A percentile compares a stretch with the other conserved stretches of the same genome.
phyloP scores from a whole-genome alignment of 2,797 vertebrate genomes.

The Anguilla megastoma region DNA sequence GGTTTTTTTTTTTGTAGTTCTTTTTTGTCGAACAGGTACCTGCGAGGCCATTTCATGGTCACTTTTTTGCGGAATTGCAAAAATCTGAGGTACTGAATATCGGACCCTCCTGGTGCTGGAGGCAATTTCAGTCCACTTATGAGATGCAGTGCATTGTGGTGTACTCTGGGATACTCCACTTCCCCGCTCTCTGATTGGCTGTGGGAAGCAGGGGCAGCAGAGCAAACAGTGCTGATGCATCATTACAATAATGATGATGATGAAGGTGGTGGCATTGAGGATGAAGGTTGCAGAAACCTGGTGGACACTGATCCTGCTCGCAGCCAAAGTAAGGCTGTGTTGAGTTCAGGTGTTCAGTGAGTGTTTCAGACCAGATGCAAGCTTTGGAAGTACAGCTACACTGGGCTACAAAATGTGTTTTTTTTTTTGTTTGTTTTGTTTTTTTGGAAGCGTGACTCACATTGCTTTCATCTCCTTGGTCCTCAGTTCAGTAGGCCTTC shows the following conservation, averaged over 20 bases:
- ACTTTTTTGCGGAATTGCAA: not conserved
- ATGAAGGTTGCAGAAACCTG: not conserved
- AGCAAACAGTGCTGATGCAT: not conserved
- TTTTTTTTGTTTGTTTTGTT: not conserved
- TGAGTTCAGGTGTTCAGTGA: not conserved
- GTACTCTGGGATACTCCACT: not conserved
- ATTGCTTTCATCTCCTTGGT: not conserved
- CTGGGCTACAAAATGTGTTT: not conserved
- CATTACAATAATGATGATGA: not conserved
- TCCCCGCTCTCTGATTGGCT: not conserved
- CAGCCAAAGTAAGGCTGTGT: not conserved
- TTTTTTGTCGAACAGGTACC: not conserved
- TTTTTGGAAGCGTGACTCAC: not conserved
- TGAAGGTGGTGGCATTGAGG: not conserved
- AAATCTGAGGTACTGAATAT: not conserved
- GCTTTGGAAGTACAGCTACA: not conserved
- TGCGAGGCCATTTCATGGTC: not conserved
- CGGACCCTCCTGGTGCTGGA: not conserved
- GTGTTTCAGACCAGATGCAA: not conserved
- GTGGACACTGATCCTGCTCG: not conserved
- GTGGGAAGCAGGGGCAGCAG: not conserved
- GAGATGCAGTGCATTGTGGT: not conserved
- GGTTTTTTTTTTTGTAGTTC: not conserved
- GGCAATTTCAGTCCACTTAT: not conserved
- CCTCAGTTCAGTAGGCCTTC: not conserved